Conservation (phyloP, 2,888 invertebrate genomes). For the Himalopsyche anomala region DNA sequence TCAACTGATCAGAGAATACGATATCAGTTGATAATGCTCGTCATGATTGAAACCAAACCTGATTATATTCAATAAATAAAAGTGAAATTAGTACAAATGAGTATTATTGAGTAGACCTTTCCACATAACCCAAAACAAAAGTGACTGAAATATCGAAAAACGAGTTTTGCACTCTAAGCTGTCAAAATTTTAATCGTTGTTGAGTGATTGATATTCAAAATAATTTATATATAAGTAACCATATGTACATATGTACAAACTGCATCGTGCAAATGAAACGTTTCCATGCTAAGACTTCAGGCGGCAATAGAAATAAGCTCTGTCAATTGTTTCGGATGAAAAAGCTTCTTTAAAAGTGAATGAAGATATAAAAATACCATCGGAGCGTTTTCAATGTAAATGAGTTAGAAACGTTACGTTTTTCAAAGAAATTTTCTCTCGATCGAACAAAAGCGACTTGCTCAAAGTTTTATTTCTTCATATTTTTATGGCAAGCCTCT, state of each 20-base stretch:
- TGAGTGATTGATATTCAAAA: too few relatives aligned
- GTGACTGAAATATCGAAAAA: too few relatives aligned
- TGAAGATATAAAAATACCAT: background rate
- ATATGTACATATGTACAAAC: background rate
- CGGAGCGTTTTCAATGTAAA: background rate
- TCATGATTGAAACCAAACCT: too few relatives aligned
- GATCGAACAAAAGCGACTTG: background rate
- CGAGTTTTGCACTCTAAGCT: too few relatives aligned
- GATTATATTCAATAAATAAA: too few relatives aligned
- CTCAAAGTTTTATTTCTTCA: background rate
- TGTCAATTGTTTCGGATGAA: slow-evolving; percentile 2
- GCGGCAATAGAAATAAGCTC: background rate
- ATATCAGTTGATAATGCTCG: too few relatives aligned
- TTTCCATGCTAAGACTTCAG: background rate
- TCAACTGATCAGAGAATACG: too few relatives aligned
- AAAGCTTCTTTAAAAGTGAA: background rate
- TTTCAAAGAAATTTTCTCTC: background rate
- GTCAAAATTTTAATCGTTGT: too few relatives aligned
- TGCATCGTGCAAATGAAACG: background rate
- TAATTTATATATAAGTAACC: too few relatives aligned
- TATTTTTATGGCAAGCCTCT: background rate
- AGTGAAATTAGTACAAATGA: too few relatives aligned
- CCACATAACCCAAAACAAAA: too few relatives aligned
- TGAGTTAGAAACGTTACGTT: background rate
- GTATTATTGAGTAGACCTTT: too few relatives aligned